Evolutionary conservation across 2,888 invertebrate species (phyloP), one percentile per base, ranked within the genome.

Genomic region (Cynaeus angustus): DNA sequence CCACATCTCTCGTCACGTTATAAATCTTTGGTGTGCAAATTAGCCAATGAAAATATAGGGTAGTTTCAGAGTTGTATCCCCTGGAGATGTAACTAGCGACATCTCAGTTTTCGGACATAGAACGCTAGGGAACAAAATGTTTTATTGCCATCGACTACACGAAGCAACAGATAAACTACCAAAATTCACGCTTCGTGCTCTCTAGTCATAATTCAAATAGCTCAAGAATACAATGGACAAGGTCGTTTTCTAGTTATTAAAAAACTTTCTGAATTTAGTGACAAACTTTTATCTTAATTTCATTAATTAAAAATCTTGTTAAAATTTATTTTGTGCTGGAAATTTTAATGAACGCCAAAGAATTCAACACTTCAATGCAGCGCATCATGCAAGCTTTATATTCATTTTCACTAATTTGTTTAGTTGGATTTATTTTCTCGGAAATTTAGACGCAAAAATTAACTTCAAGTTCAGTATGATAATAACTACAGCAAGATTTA

Each of bases 91-190:
- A 16, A 16, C 21, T 46, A 38, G 58, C 45, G 59, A 59, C 59
- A 59, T 56, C 59, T 59, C 61, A 48, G 61, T 61, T 61, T 61
- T 61, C 50, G 37, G 61, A 33, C 28, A 30, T 13, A 30, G 43
- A 46, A 59, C 59, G 12, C 59, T 14, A 5, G 48, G 50, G 61
- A 61, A 21, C 37, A 10, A 10, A 37, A 48, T 61, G 61, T 61
- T 61, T 61, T 61, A 61, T 48, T 14, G 37, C 37, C 55, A 28
- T 45, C n/a, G n/a, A n/a, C n/a, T n/a, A n/a, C n/a, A 28, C 10
- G 38, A 50, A 14, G 61, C 61, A 61, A 61, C 50, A 48, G 61
- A 61, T 61, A 61, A 61, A 50, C 48, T 61, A 38, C 37, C n/a
- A 12, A 28, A n/a, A 43, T 38, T 58, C 43, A 43, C 16, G 26